phyloP scores from a whole-genome alignment of 1,140 invertebrate species.

The Pseudobourletiella spinata region DNA sequence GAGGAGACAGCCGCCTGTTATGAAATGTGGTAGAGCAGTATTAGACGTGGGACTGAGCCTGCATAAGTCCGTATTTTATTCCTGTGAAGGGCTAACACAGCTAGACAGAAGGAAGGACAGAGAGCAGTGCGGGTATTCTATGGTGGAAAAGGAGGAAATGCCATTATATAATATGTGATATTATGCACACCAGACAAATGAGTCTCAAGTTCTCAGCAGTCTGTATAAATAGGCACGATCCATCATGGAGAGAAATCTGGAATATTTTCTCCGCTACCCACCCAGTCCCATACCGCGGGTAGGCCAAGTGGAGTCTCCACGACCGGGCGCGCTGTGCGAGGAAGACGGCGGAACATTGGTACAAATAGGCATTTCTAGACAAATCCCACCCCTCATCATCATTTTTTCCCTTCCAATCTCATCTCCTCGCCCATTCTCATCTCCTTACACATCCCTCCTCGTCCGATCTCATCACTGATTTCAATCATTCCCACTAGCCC shows the following conservation, averaged over 20 bases:
- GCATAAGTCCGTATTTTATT: too few relatives aligned
- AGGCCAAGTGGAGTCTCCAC: neutral
- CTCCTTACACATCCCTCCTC: constrained; percentile 12
- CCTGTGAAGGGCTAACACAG: too few relatives aligned
- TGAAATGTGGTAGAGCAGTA: too few relatives aligned
- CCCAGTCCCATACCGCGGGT: neutral
- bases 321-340: too few relatives aligned
- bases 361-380: constrained; percentile 28
- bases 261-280: constrained; percentile 21
- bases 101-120: neutral
- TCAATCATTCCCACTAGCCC: constrained; percentile 10
- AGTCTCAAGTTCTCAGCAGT: constrained; percentile 33
- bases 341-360: constrained; percentile 6
- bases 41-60: too few relatives aligned
- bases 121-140: too few relatives aligned
- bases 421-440: constrained; percentile 20
- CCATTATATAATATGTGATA: neutral
- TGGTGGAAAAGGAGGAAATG: constrained; percentile 8
- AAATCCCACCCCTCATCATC: constrained; percentile 29
- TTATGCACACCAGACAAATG: constrained; percentile 32
- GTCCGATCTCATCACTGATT: constrained; percentile 3
- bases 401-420: constrained; percentile 25
- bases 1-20: too few relatives aligned
- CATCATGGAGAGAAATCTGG: constrained; percentile 32
- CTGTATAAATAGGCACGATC: constrained; percentile 34